Evolutionary conservation across 2,797 vertebrate genomes (phyloP).

Genomic region (Argyrosomus regius): DNA sequence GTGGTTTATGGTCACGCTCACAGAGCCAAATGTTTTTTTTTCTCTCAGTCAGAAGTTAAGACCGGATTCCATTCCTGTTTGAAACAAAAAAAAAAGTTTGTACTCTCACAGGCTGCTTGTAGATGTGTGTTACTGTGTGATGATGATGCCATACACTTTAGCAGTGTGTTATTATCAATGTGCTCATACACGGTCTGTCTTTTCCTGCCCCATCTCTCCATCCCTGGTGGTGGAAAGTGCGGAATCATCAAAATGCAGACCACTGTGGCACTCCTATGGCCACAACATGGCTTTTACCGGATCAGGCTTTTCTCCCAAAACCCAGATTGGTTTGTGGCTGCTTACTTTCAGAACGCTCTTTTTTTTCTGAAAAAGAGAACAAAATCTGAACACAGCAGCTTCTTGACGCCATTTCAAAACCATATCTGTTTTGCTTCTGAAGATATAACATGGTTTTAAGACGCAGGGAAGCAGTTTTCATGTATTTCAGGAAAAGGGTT

Average conservation of each 20-base stretch:
- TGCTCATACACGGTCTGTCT: constrained; percentile 38
- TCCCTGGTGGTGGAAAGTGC: constrained; percentile 69
- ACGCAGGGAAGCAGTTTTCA: constrained; percentile 33
- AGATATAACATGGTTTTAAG: constrained; percentile 51
- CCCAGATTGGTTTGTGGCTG: constrained; percentile 71
- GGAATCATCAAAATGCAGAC: constrained; percentile 72
- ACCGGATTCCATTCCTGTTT: constrained; percentile 12
- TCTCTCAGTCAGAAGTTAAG: constrained; percentile 25
- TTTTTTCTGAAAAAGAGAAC: constrained; percentile 42
- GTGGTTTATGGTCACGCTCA: constrained; percentile 51
- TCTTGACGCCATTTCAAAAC: constrained; percentile 52
- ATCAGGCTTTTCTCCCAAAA: constrained; percentile 65
- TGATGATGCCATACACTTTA: constrained; percentile 16
- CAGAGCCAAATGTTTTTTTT: constrained; percentile 36
- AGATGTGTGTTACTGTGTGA: constrained; percentile 15
- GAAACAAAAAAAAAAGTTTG: constrained; percentile 28
- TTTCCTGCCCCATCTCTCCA: constrained; percentile 49
- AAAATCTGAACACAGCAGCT: constrained; percentile 56
- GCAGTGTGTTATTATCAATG: constrained; percentile 69
- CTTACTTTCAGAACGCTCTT: constrained; percentile 59
- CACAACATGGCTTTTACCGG: constrained; percentile 67
- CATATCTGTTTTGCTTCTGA: constrained; percentile 53
- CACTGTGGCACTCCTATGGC: constrained; percentile 60
- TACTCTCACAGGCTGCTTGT: not conserved
- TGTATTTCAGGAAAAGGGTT: constrained; percentile 70